Evolutionary conservation across 2,797 vertebrate genomes (phyloP).

Genomic region (Euthynnus affinis): DNA sequence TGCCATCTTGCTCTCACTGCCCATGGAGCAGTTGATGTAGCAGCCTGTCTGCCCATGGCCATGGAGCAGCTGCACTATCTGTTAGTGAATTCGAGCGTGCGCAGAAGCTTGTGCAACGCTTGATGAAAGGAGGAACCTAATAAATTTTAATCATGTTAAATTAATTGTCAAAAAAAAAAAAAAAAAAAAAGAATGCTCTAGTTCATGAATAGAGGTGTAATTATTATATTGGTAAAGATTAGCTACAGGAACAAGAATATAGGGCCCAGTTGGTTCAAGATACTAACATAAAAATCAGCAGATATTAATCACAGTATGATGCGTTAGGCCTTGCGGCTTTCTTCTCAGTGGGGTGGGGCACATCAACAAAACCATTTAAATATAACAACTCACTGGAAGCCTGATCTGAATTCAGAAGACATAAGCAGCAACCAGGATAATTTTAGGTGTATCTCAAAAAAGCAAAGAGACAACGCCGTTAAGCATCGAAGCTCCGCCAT

Average conservation of each 20-base stretch:
- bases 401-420: slow-evolving; percentile 42
- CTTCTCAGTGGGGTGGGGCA: not conserved
- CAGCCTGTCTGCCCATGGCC: slow-evolving; percentile 83
- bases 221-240: slow-evolving; percentile 75
- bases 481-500: slow-evolving; percentile 33
- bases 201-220: slow-evolving; percentile 72
- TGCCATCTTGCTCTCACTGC: slow-evolving; percentile 80
- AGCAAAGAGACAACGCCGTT: slow-evolving; percentile 34
- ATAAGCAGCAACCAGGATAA: slow-evolving; percentile 5
- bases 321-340: slow-evolving; percentile 30
- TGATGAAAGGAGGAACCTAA: slow-evolving; percentile 74
- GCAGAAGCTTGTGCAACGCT: slow-evolving; percentile 76
- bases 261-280: slow-evolving; percentile 49
- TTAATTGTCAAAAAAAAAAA: slow-evolving; percentile 80
- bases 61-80: slow-evolving; percentile 83
- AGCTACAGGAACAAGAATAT: slow-evolving; percentile 52
- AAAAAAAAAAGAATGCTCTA: slow-evolving; percentile 54
- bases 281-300: slow-evolving; percentile 27
- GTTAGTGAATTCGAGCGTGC: slow-evolving; percentile 83
- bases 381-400: slow-evolving; percentile 23
- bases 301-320: slow-evolving; percentile 54
- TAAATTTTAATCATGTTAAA: slow-evolving; percentile 80
- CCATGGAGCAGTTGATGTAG: slow-evolving; percentile 82
- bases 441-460: slow-evolving; percentile 39
- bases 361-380: slow-evolving; percentile 33